A percentile compares a stretch with the other conserved stretches of the same genome.
These are phyloP conservation scores for Euura lappo DNA, from an alignment of 1,140 invertebrate species.

Conservation along the genomic window DNA sequence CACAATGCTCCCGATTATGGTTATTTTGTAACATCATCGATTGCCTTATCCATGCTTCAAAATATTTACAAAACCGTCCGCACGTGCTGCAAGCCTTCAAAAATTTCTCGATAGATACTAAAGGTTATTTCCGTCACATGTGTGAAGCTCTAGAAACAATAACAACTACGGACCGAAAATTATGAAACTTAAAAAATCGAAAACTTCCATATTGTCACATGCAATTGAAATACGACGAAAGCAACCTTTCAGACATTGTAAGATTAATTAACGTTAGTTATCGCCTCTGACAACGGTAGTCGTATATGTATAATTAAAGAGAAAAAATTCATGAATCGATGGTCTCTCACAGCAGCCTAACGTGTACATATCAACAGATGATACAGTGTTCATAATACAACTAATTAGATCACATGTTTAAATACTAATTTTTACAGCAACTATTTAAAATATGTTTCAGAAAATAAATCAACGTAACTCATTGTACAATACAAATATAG, in stretches of 20 bases:
- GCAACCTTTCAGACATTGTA: not conserved
- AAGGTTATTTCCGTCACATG: not conserved
- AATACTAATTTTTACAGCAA: conserved; percentile 48
- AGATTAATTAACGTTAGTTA: not conserved
- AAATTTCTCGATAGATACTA: not conserved
- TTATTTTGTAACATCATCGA: not conserved
- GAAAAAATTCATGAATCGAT: not conserved
- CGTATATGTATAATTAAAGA: not conserved
- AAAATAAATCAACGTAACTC: conserved; percentile 50
- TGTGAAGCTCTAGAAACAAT: not conserved
- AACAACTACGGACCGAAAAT: not conserved
- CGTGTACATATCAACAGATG: not conserved
- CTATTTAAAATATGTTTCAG: conserved; percentile 28
- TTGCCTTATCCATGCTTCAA: not conserved
- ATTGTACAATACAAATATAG: conserved; percentile 49
- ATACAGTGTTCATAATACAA: conserved; percentile 21
- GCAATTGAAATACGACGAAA: not conserved
- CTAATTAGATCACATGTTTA: conserved; percentile 52
- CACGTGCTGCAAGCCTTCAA: not conserved
- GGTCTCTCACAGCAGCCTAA: not conserved
- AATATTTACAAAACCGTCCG: not conserved
- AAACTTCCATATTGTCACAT: not conserved
- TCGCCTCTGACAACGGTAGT: not conserved
- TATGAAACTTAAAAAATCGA: not conserved
- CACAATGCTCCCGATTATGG: not conserved